A percentile compares a stretch with the other conserved stretches of the same genome.
Evolutionary conservation across 2,888 invertebrate genomes (phyloP).

Genomic region (Drosophila imparisetae): DNA sequence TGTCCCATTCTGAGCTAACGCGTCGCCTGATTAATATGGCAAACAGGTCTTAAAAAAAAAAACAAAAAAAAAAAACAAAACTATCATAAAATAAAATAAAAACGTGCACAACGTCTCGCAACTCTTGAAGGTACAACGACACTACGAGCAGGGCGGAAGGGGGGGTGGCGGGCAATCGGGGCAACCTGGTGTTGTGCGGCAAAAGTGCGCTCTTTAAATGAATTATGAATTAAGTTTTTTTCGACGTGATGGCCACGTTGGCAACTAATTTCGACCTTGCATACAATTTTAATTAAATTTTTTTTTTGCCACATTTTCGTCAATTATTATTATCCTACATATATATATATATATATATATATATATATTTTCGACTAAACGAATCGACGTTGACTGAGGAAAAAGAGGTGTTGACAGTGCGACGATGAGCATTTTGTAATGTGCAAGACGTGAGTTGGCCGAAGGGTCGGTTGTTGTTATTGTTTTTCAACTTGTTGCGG

Average conservation of each 20-base stretch:
- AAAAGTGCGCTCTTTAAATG: constrained; percentile 64
- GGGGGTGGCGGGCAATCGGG: not conserved
- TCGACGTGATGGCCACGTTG: constrained; percentile 75
- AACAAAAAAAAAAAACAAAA: constrained; percentile 2
- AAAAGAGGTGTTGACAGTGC: constrained; percentile 66
- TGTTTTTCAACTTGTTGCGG: constrained; percentile 9
- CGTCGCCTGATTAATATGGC: constrained; percentile 66
- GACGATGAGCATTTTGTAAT: constrained; percentile 53
- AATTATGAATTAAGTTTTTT: constrained; percentile 79
- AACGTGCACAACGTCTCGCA: constrained; percentile 57
- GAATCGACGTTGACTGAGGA: constrained; percentile 4
- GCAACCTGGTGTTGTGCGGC: constrained; percentile 10
- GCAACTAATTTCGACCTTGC: constrained; percentile 79
- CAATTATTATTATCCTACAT: constrained; percentile 40
- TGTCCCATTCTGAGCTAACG: constrained; percentile 35
- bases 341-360: not conserved
- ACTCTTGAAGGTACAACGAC: constrained; percentile 63
- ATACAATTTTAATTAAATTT: constrained; percentile 77
- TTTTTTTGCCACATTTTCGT: constrained; percentile 45
- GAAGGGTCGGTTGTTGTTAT: constrained; percentile 2
- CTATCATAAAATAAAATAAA: constrained; percentile 39
- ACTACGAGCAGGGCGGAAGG: constrained; percentile 20
- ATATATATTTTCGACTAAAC: not conserved
- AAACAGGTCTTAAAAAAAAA: constrained; percentile 50
- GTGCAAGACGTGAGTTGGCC: constrained; percentile 45